Percentiles rank a stretch among this genome's conserved stretches.
Conservation (phyloP, 2,113 vertebrate species). For the Menura novaehollandiae region DNA sequence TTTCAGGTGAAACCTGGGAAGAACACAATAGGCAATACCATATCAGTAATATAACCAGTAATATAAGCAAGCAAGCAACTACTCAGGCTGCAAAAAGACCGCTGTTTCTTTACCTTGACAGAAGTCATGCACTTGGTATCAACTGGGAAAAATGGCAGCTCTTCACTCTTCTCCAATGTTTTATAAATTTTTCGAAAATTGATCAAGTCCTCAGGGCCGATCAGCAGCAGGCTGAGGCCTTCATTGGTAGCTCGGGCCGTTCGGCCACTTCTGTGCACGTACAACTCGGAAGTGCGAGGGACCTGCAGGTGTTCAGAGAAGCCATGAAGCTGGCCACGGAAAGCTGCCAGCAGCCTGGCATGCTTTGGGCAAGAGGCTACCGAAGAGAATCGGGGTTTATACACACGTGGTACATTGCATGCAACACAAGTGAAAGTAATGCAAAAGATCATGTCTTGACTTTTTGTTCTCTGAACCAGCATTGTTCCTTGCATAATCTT, state of each 20-base stretch:
- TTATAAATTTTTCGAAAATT: conserved; percentile 92
- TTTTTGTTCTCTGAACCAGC: neutral
- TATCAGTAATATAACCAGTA: neutral
- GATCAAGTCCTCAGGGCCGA: conserved; percentile 88
- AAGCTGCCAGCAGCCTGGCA: neutral
- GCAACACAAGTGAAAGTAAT: neutral
- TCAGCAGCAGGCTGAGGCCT: conserved; percentile 88
- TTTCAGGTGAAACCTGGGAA: neutral
- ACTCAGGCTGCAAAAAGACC: neutral
- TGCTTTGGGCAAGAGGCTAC: neutral
- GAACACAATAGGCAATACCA: neutral
- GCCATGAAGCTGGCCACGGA: neutral
- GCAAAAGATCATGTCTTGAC: neutral
- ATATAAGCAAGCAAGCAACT: neutral
- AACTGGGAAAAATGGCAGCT: conserved; percentile 87
- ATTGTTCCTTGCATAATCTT: neutral
- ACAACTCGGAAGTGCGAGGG: conserved; percentile 91
- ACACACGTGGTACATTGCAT: neutral
- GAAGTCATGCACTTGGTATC: conserved; percentile 84
- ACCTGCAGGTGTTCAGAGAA: conserved; percentile 71
- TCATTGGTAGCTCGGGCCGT: conserved; percentile 89
- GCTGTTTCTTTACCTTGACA: conserved; percentile 80
- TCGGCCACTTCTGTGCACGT: conserved; percentile 91
- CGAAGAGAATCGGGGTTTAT: neutral
- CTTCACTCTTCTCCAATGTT: conserved; percentile 86